phyloP scores from a whole-genome alignment of 2,113 vertebrate species.

The Ceyx melanurus region DNA sequence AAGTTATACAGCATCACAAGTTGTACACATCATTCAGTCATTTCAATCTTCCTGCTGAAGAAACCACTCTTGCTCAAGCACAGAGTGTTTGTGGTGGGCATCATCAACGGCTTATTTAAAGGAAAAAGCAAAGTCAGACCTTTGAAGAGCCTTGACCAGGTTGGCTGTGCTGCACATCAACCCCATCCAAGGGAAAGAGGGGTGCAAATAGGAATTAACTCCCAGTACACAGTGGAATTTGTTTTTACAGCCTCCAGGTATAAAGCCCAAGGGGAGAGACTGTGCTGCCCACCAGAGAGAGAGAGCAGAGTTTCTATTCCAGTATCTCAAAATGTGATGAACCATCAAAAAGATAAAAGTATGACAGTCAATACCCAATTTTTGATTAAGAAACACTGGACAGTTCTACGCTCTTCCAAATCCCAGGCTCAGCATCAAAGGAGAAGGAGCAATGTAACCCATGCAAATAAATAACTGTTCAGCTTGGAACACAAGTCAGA shows the following conservation, averaged over 20 bases:
- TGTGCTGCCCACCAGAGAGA: not conserved
- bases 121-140: not conserved
- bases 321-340: not conserved
- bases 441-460: not conserved
- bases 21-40: too few relatives aligned
- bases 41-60: not conserved
- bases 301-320: not conserved
- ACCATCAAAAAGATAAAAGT: not conserved
- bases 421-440: constrained; percentile 34
- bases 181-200: not conserved
- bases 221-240: not conserved
- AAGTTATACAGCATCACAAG: not conserved
- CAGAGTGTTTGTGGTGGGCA: not conserved
- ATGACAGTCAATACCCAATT: not conserved
- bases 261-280: not conserved
- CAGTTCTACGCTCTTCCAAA: constrained; percentile 11
- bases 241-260: not conserved
- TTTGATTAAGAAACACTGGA: constrained; percentile 25
- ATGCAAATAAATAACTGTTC: not conserved
- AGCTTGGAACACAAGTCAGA: constrained; percentile 8
- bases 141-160: not conserved
- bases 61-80: not conserved
- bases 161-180: not conserved
- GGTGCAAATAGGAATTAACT: not conserved
- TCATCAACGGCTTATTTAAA: not conserved